Evolutionary conservation across 2,797 vertebrate genomes (phyloP), one percentile per base, ranked within the genome.

Genomic region (Synanceia verrucosa): DNA sequence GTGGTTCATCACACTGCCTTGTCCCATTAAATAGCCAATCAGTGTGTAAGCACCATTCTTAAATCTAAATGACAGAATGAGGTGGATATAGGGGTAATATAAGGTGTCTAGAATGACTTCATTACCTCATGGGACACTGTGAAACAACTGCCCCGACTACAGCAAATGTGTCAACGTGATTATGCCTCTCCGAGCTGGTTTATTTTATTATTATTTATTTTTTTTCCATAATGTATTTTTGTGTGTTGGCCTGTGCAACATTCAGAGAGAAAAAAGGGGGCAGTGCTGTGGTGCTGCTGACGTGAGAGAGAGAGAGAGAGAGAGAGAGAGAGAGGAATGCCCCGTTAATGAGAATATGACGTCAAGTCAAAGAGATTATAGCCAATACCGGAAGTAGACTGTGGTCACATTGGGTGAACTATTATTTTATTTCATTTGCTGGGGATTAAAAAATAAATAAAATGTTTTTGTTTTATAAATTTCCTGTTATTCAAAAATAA

Each of bases 301-400:
- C 86, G 87, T 85, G 68, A 57, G 75, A 64, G 78, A 48, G 70
- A 78, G 77, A 70, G 73, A 63, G 78, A 76, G 81, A 61, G 64
- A 78, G 83, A 67, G 84, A 84, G 84, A 79, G 83, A 79, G 88
- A 74, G 86, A 88, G 91, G 89, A 91, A 94, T 92, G 90, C 86
- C 84, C 86, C 37, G 73, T 78, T 91, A 91, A 93, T 90, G 86
- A 91, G 82, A 85, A 58, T 62, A 53, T 74, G 65, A 76, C 50
- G 79, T 90, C 79, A 90, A 88, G 78, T 44, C 29, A 39, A 60
- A 78, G 4, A 59, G 9, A 62, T 47, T 80, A 43, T 11, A 59
- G 51, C 9, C 39, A 26, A 33, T 0, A 70, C 75, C 71, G 85
- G 91, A 91, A 88, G 65, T 70, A 55, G 36, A 52, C 4, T 16